These are phyloP conservation scores for Lasioglossum pauxillum DNA, from an alignment of 2,888 invertebrate species.

Conservation along the genomic window DNA sequence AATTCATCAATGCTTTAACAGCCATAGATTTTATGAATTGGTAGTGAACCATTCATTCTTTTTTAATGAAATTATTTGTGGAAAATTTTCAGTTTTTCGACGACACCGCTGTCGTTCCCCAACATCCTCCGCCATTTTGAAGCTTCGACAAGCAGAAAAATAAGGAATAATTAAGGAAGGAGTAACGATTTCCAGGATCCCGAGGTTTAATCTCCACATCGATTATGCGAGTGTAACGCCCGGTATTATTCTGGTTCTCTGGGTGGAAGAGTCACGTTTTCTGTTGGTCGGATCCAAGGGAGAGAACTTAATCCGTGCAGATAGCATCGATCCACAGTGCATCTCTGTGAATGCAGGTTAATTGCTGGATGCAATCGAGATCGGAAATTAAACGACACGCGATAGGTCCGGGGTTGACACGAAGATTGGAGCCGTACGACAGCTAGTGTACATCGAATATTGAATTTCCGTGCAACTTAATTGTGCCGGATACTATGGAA, in stretches of 20 bases:
- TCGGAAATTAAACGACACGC: conserved; percentile 32
- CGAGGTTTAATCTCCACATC: neutral
- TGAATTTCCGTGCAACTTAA: conserved; percentile 13
- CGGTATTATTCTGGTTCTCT: neutral
- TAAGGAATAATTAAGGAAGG: neutral
- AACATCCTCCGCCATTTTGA: neutral
- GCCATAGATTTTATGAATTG: neutral
- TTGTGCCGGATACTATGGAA: conserved; percentile 1
- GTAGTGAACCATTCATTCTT: too few relatives aligned
- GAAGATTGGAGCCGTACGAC: conserved; percentile 23
- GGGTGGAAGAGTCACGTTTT: neutral
- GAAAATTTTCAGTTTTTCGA: neutral
- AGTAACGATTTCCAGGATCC: neutral
- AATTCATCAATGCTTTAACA: neutral
- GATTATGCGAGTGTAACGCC: neutral
- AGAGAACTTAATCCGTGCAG: conserved; percentile 5
- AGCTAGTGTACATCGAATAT: conserved; percentile 1
- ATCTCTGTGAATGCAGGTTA: neutral
- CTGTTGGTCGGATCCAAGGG: neutral
- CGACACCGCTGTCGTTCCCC: too few relatives aligned
- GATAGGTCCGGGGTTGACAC: conserved; percentile 7
- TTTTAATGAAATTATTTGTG: too few relatives aligned
- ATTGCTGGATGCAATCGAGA: conserved; percentile 27
- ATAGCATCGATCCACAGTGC: neutral
- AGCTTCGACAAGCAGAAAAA: neutral